A percentile compares a stretch with the other conserved stretches of the same genome.
phyloP scores from a whole-genome alignment of 2,113 vertebrate species.

The Neodon shergylaensis region DNA sequence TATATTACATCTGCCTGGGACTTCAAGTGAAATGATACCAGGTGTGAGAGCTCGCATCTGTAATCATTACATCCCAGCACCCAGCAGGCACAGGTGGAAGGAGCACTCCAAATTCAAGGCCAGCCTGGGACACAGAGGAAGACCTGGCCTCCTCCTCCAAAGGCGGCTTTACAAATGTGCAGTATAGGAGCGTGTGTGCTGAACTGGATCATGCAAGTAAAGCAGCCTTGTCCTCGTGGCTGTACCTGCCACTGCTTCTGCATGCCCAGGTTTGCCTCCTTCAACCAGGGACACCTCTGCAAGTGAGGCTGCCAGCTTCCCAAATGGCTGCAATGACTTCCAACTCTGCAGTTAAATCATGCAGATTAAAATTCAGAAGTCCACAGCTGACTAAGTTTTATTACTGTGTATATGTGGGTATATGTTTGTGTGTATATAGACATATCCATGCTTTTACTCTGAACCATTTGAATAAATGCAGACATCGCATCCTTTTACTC shows the following conservation, averaged over 20 bases:
- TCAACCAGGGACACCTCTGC: accelerated
- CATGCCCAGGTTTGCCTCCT: too few relatives aligned
- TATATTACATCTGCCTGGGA: background rate
- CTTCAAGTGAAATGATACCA: background rate
- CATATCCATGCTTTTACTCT: background rate
- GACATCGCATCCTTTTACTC: accelerated
- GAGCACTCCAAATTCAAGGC: background rate
- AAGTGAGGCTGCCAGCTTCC: background rate
- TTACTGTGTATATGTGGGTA: background rate
- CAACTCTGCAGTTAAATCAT: too few relatives aligned
- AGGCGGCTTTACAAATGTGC: background rate
- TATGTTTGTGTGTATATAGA: background rate
- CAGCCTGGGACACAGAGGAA: background rate
- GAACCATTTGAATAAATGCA: background rate
- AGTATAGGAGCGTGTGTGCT: too few relatives aligned
- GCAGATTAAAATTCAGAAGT: background rate
- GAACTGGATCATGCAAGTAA: too few relatives aligned
- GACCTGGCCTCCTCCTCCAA: background rate
- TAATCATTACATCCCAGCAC: background rate
- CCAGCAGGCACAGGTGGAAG: background rate
- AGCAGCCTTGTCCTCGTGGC: background rate
- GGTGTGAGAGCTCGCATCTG: background rate
- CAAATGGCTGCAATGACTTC: too few relatives aligned
- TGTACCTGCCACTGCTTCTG: background rate
- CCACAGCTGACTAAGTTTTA: background rate